Conservation (phyloP, 1,140 invertebrate genomes). For the Eueides isabella region DNA sequence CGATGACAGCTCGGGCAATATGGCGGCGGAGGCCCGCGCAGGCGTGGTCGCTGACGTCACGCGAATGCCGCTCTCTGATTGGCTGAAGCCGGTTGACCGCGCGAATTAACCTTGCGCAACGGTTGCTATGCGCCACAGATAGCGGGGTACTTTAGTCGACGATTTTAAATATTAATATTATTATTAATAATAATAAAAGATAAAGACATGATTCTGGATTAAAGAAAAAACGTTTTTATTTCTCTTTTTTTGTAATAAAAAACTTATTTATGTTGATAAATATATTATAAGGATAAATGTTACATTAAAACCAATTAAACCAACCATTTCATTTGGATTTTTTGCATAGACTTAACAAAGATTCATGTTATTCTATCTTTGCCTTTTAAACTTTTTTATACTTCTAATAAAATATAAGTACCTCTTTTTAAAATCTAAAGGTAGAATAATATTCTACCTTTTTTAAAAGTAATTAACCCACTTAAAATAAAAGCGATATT, state of each 20-base stretch:
- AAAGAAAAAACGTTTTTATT: not conserved
- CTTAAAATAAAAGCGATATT: no score
- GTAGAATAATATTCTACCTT: no score
- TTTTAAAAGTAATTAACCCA: no score
- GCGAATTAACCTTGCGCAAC: slow-evolving; percentile 76
- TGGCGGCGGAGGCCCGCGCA: slow-evolving; percentile 76
- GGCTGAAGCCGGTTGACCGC: slow-evolving; percentile 53
- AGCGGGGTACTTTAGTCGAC: not conserved
- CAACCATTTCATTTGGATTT: no score
- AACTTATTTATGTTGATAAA: no score
- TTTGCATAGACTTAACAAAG: no score
- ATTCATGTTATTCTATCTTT: no score
- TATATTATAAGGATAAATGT: no score
- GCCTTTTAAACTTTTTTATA: no score
- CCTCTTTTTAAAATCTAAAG: no score
- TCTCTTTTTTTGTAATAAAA: not conserved
- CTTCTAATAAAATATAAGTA: no score
- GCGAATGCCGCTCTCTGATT: slow-evolving; percentile 54
- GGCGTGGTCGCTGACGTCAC: slow-evolving; percentile 79
- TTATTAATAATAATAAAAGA: not conserved
- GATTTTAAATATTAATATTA: not conserved
- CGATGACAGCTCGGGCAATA: slow-evolving; percentile 39
- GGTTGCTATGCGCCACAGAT: slow-evolving; percentile 63
- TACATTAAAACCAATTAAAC: no score
- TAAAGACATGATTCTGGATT: not conserved